Conservation (phyloP, 2,888 invertebrate species). For the Acrobasis consociella region DNA sequence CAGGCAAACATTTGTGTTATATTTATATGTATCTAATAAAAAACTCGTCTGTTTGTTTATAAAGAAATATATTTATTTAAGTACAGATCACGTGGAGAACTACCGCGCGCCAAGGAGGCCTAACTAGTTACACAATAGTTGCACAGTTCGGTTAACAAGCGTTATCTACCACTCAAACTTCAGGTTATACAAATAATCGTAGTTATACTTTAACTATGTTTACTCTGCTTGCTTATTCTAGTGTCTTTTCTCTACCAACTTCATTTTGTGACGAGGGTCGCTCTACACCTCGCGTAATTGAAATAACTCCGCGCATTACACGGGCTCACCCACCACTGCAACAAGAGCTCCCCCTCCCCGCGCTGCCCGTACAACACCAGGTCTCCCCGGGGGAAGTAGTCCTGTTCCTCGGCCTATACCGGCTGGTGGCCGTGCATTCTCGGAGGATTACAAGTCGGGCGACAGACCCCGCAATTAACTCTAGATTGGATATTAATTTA, state of each 20-base stretch:
- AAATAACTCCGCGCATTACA: constrained; percentile 62
- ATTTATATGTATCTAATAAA: too few species aligned
- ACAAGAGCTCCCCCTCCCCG: constrained; percentile 27
- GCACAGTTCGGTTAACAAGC: too few species aligned
- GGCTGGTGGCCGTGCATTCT: constrained; percentile 46
- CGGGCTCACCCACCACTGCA: constrained; percentile 38
- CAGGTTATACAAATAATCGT: too few species aligned
- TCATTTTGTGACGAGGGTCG: constrained; percentile 23
- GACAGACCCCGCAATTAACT: constrained; percentile 56
- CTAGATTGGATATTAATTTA: constrained; percentile 66
- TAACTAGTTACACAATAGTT: too few species aligned
- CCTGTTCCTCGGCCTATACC: constrained; percentile 27
- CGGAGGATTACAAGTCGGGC: constrained; percentile 60
- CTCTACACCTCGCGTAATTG: constrained; percentile 47
- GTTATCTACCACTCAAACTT: too few species aligned
- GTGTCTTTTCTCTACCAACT: background rate
- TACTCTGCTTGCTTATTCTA: background rate
- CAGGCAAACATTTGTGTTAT: too few species aligned
- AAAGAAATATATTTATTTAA: too few species aligned
- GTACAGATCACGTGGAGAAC: too few species aligned
- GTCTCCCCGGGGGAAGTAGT: constrained; percentile 23
- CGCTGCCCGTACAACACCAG: constrained; percentile 18
- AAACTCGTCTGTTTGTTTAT: too few species aligned
- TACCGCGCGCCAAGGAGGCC: too few species aligned
- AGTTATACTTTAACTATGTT: background rate